Evolutionary conservation across 2,113 vertebrate species (phyloP), one percentile per base, ranked within the genome.

Genomic region (Amphilophus citrinellus): DNA sequence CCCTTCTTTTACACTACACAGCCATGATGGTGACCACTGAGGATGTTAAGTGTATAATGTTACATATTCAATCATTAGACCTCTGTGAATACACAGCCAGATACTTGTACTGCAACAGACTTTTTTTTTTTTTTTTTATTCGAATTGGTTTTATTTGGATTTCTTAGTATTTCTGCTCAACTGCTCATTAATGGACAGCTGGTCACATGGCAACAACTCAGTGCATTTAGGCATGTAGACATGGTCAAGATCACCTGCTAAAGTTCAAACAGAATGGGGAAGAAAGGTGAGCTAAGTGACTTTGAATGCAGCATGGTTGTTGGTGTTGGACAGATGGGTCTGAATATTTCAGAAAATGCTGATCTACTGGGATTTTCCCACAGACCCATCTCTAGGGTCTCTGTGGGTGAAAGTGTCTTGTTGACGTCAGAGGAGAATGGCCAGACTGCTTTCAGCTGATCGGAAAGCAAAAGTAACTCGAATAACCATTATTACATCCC

Each of bases 381-480:
- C 47, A 17, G 4, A 50, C 5, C 47, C 47, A 50, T 15, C 27
- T 18, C 65, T 6, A 27, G 65, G 44, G 39, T 68, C 47, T 6
- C 63, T 44, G 63, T 66, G 39, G 14, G 63, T 66, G 63, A 66
- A 66, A 44, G 63, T 44, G 63, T 3, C 39, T 15, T 66, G 63
- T 27, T 66, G 39, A 47, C 2, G 8, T 6, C 22, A 68, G 39
- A 68, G 65, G 65, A 5, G 24, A 68, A 68, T 47, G 27, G 39
- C 63, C 42, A 27, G 39, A 68, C 39, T 68, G 63, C 63, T 68
- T 66, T n/a, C 44, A 24, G 39, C 37, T 66, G 63, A 66, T 47
- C 44, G 39, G 44, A 68, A 47, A 68, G 39, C 63, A 68, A 27
- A 11, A 17, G 63, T 27, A 66, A 66, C 24, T 66, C n/a, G 44